Evolutionary conservation across 2,113 vertebrate genomes (phyloP).

Genomic region (Hylia prasina): DNA sequence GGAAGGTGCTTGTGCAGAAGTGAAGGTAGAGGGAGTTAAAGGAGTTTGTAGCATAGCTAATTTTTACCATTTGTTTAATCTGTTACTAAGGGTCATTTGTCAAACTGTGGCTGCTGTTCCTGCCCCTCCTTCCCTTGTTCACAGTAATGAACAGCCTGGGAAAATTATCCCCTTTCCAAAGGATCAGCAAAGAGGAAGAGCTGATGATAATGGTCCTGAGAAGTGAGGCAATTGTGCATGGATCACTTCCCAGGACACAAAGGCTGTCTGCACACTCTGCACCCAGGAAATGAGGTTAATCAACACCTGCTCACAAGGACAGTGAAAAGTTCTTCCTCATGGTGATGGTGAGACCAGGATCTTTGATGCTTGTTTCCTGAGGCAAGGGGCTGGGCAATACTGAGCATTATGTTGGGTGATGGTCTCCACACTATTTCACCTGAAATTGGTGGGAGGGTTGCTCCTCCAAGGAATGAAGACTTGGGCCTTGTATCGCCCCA

Average conservation of each 20-base stretch:
- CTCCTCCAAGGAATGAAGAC: background rate
- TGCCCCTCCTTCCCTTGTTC: constrained; percentile 18
- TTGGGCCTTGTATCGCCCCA: background rate
- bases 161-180: constrained; percentile 15
- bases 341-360: background rate
- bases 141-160: constrained; percentile 50
- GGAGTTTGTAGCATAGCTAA: constrained; percentile 25
- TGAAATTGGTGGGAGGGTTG: background rate
- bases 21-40: background rate
- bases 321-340: background rate
- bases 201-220: constrained; percentile 32
- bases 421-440: background rate
- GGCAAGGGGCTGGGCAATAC: background rate
- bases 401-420: background rate
- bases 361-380: background rate
- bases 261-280: background rate
- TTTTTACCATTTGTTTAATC: constrained; percentile 70
- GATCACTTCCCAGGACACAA: constrained; percentile 66
- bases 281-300: constrained; percentile 57
- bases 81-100: constrained; percentile 62
- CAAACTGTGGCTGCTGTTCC: constrained; percentile 34
- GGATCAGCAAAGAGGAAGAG: constrained; percentile 43
- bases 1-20: background rate
- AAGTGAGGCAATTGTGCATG: constrained; percentile 25
- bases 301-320: background rate